Evolutionary conservation across 2,113 vertebrate genomes (phyloP).

Genomic region (Electrona antarctica): DNA sequence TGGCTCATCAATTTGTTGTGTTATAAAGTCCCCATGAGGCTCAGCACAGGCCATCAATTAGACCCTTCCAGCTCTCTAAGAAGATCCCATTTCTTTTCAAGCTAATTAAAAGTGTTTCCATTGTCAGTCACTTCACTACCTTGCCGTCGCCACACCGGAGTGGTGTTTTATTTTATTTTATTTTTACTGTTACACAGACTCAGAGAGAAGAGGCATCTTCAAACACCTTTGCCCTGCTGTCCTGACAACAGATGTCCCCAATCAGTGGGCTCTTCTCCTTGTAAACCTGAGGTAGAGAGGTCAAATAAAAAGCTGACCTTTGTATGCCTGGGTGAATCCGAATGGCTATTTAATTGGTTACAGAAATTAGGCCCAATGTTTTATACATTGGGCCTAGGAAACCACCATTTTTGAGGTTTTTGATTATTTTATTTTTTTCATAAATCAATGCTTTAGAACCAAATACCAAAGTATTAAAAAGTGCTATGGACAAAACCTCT

Average conservation of each 20-base stretch:
- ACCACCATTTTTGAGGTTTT: neutral
- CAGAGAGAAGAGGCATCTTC: constrained; percentile 2
- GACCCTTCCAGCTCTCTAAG: neutral
- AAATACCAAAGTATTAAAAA: no score
- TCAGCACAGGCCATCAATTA: neutral
- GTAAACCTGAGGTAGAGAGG: neutral
- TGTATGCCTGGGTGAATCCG: constrained; percentile 30
- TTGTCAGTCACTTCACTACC: neutral
- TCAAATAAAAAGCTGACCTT: neutral
- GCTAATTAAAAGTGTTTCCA: no score
- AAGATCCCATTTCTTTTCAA: no score
- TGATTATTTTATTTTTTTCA: neutral
- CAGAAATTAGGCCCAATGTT: constrained; percentile 23
- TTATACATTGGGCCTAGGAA: neutral
- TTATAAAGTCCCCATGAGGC: neutral
- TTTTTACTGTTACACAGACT: neutral
- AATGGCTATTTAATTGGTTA: constrained; percentile 22
- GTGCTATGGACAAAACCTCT: no score
- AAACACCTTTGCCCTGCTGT: neutral
- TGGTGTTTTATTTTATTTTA: neutral
- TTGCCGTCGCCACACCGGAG: neutral
- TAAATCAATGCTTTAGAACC: no score
- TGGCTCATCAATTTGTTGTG: no score
- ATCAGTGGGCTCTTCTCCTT: neutral
- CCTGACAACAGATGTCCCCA: neutral